phyloP scores from a whole-genome alignment of 2,888 invertebrate genomes.

The Chloroclystis v-ata region DNA sequence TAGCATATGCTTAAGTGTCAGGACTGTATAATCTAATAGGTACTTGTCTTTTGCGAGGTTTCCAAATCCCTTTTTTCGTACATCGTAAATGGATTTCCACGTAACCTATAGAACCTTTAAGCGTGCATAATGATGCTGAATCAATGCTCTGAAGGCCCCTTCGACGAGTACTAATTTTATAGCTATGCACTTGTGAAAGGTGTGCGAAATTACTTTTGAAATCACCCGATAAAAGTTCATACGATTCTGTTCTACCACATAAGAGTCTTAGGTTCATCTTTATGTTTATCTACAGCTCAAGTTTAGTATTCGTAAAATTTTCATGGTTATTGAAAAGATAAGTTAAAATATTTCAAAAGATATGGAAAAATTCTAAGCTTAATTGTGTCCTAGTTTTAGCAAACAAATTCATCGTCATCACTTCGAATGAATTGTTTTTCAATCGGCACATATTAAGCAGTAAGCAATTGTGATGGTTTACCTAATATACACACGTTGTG shows the following conservation, averaged over 20 bases:
- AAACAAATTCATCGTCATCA: no score
- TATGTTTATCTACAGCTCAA: background rate
- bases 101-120: constrained; percentile 47
- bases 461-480: no score
- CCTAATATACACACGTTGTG: no score
- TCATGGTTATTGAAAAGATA: no score
- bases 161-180: constrained; percentile 45
- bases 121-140: constrained; percentile 40
- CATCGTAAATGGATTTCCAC: constrained; percentile 54
- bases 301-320: no score
- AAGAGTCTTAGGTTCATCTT: no score
- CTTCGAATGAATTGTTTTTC: no score
- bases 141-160: constrained; percentile 48
- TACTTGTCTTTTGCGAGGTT: constrained; percentile 44
- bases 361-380: no score
- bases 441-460: no score
- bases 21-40: constrained; percentile 48
- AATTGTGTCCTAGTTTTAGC: no score
- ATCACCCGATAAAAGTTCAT: constrained; percentile 6
- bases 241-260: background rate
- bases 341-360: no score
- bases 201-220: constrained; percentile 47
- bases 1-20: constrained; percentile 44
- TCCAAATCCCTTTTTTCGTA: constrained; percentile 53
- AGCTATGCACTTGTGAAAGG: constrained; percentile 45